A percentile compares a stretch with the other conserved stretches of the same genome.
These are phyloP conservation scores for Lepisosteus osseus DNA, from an alignment of 2,113 vertebrate genomes.

Conservation along the genomic window DNA sequence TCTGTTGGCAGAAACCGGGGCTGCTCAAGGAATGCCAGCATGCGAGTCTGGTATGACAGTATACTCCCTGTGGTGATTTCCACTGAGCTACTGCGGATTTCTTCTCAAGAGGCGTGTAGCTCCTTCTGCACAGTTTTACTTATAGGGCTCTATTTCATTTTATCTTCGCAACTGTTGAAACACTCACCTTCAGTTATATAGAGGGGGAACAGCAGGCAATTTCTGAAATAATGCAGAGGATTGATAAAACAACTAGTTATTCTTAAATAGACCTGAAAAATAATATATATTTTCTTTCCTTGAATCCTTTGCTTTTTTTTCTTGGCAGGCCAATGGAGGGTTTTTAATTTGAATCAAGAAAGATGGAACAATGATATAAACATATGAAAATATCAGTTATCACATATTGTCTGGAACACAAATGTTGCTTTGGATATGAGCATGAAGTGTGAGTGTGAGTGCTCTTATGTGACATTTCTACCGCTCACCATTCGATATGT, in stretches of 20 bases:
- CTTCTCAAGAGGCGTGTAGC: slow-evolving; percentile 22
- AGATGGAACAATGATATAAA: too few species aligned
- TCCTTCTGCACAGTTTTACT: background rate
- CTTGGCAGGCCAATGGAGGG: too few species aligned
- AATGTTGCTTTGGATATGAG: too few species aligned
- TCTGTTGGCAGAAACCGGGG: slow-evolving; percentile 40
- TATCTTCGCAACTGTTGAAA: background rate
- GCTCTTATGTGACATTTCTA: too few species aligned
- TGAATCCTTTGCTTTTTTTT: too few species aligned
- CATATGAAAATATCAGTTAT: too few species aligned
- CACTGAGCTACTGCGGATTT: slow-evolving; percentile 15
- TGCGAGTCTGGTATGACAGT: slow-evolving; percentile 23
- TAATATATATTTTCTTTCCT: background rate
- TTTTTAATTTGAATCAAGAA: too few species aligned
- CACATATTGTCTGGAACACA: too few species aligned
- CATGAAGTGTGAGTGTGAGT: too few species aligned
- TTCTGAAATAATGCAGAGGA: background rate
- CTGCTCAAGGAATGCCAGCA: slow-evolving; percentile 38
- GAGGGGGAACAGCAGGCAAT: background rate
- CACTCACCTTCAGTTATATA: background rate
- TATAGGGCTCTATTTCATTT: background rate
- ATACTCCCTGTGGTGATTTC: slow-evolving; percentile 27
- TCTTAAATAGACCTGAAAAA: background rate
- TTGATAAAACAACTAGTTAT: background rate
- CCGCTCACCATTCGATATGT: too few species aligned